Evolutionary conservation across 1,140 invertebrate genomes (phyloP), one percentile per base, ranked within the genome.

Genomic region (Anastrepha obliqua): DNA sequence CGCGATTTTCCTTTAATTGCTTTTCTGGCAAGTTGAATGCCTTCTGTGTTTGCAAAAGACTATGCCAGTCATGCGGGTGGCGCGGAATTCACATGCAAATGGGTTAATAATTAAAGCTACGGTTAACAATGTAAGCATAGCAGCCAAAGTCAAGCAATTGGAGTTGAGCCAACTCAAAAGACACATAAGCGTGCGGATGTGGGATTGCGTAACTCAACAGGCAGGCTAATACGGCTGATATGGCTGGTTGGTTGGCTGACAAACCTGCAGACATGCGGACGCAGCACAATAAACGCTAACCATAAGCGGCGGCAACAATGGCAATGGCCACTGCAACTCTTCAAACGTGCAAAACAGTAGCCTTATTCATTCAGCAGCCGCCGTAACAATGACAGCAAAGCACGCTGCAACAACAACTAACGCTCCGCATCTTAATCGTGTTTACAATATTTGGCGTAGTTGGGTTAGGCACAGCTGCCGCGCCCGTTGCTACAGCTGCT

Each of bases 21-120:
- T 55, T 2, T 55, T 81, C 2, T 55, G 6, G 64, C 64, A 7
- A 4, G n/a, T 7, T 47, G 5, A 29, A 29, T 67, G 20, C 15
- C 42, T 55, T 55, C 20, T 81, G 11, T 51, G 55, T 11, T 51
- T 51, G 11, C 11, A 62, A 62, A 62, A 17, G 7, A 17, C 60
- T 62, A 0, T n/a, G 17, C 60, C 60, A 1, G 7, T 0, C 8
- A 81, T 51, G 74, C 47, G 74, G 74, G n/a, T 81, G 44, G 44
- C 3, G 74, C n/a, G 20, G 74, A 2, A 81, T 81, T 11, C 74
- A 47, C 47, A 81, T 81, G 74, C 74, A 81, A 81, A 81, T 81
- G 47, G 20, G 47, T 55, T 81, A 47, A 17, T 81, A 81, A 81
- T 55, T 55, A 55, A 51, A n/a, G 9, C n/a, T 81, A n/a, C 74